Base-by-base conservation (phyloP, 2,113 vertebrate species). In the Onychorhynchus coronatus region DNA sequence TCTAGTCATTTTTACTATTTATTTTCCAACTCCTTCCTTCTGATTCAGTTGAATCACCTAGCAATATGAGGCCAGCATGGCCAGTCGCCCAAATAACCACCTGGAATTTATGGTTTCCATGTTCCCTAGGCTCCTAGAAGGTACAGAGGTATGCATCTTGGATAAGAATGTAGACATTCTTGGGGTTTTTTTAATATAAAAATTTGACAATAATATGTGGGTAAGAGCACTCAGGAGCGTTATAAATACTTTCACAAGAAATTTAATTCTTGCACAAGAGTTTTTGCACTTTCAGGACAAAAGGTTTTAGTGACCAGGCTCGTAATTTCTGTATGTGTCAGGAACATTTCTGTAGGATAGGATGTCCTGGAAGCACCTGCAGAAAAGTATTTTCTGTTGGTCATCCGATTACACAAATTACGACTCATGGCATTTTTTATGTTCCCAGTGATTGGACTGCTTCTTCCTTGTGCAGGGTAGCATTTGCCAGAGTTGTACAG, bases 31-130 rank as follows among this genome's bases (percentile, higher is more conserved):
- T 65, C 67, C 44, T 91, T 92, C 67, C 35, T 65, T 85, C 82
- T 67, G 30, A 66, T 71, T 88, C 85, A 63, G 76, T 47, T 90
- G 27, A 93, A 95, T 83, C 75, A 73, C 42, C 42, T 17, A 46
- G 55, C 25, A 91, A 44, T 30, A 68, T 5, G 37, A 79, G 16
- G 23, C 52, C 39, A 93, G 23, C 39, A 83, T 63, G 85, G 81
- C 63, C 46, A 83, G 39, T 21, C 85, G 72, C 67, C 91, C 79
- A 88, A 90, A 70, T 28, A 88, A 63, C 21, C 68, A 88, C 59
- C 85, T 88, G 82, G 67, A 91, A 86, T 68, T 93, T 46, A 88
- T 61, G 72, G 73, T 71, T 93, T 94, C 53, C 46, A 61, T 55
- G 66, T 41, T 72, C 49, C 39, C 63, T 21, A 56, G 68, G 55